Evolutionary conservation across 2,797 vertebrate species (phyloP), one percentile per base, ranked within the genome.

Genomic region (Mustela erminea): DNA sequence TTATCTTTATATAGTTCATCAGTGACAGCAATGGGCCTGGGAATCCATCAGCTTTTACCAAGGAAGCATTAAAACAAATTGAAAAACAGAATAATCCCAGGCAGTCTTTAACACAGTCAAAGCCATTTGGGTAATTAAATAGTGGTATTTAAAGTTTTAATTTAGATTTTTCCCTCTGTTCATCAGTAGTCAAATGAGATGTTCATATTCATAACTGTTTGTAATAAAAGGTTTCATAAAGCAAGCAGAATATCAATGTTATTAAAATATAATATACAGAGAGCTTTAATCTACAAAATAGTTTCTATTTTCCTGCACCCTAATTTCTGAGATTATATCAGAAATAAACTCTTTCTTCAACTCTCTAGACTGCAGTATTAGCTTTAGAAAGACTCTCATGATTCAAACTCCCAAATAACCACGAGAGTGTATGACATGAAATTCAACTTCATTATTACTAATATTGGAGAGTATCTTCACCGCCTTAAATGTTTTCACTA

Each of bases 41-140:
- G 99, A 99, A 99, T 99, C 99, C 99, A 99, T 99, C 98, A 98
- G 99, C 99, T 99, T 99, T 99, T 99, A 99, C 98, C 97, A 98
- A 98, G 98, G 98, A 98, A 99, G 99, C 99, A 99, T 99, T 98
- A 99, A 99, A 99, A 99, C 98, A 99, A 99, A 99, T 99, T 99
- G 99, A 99, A 99, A 99, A 99, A 99, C 99, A 99, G 99, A 99
- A 99, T 99, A 99, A 99, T 99, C 99, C 99, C 99, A 99, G 98
- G 98, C 99, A 99, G 99, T 99, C 99, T 99, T 99, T 99, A 98
- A 98, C 98, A 99, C 99, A 99, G 99, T 99, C 99, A 99, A 98
- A 99, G 99, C 99, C 99, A 99, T 99, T 99, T 99, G 99, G 99
- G 99, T 99, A 99, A 99, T 99, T 99, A 99, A 99, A 99, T 99